phyloP scores from a whole-genome alignment of 2,113 vertebrate genomes.

The Lethenteron reissneri region DNA sequence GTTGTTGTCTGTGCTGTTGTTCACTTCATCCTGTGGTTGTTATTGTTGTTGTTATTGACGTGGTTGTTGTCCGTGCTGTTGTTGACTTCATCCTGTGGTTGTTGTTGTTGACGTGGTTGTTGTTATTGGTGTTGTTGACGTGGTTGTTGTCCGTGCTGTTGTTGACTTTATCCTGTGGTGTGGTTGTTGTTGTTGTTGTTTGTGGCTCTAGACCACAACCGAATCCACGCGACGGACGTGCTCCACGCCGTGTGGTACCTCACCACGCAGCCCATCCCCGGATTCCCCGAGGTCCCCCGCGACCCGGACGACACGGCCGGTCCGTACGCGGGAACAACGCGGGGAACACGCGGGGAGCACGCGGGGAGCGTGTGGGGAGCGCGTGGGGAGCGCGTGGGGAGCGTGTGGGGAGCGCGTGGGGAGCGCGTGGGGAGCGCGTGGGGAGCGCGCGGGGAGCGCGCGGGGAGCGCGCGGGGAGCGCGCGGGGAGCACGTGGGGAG shows the following conservation, averaged over 20 bases:
- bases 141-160: background rate
- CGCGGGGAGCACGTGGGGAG: too few relatives aligned
- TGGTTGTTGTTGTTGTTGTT: background rate
- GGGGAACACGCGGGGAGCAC: too few relatives aligned
- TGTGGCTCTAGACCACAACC: conserved; percentile 61
- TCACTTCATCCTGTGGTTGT: background rate
- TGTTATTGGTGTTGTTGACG: too few relatives aligned
- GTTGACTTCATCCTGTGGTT: background rate
- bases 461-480: too few relatives aligned
- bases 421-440: too few relatives aligned
- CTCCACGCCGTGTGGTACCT: conserved; percentile 95
- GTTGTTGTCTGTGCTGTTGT: background rate
- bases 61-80: background rate
- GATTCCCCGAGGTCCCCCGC: conserved; percentile 10
- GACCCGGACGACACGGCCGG: too few relatives aligned
- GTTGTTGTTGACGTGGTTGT: too few relatives aligned
- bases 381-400: too few relatives aligned
- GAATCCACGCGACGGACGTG: conserved; percentile 89
- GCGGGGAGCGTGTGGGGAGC: too few relatives aligned
- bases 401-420: too few relatives aligned
- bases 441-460: too few relatives aligned
- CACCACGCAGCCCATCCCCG: conserved; percentile 69
- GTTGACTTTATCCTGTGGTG: background rate
- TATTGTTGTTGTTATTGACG: background rate
- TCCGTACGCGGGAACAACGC: too few relatives aligned